Percentiles rank a stretch among this genome's conserved stretches.
phyloP scores from a whole-genome alignment of 2,113 vertebrate species.

The Chroicocephalus ridibundus region DNA sequence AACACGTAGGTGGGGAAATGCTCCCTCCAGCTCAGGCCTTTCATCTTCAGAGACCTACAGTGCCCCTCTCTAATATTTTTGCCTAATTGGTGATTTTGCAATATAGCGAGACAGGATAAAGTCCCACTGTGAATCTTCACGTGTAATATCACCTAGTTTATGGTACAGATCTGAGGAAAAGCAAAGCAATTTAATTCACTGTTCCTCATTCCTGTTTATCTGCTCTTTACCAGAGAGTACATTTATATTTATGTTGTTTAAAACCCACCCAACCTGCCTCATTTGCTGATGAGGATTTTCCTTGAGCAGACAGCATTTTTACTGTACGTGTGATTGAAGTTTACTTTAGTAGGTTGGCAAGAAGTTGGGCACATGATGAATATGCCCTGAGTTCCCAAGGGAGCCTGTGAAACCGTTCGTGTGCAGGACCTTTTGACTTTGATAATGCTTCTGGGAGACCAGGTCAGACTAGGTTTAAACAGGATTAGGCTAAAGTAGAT shows the following conservation, averaged over 20 bases:
- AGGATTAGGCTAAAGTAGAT: constrained; percentile 59
- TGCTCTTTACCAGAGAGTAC: background rate
- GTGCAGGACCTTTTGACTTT: background rate
- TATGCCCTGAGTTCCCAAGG: background rate
- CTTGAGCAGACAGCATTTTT: background rate
- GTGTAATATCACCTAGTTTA: background rate
- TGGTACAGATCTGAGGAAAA: background rate
- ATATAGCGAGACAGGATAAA: background rate
- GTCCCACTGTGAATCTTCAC: background rate
- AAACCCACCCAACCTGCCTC: background rate
- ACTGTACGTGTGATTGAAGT: background rate
- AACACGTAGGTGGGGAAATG: background rate
- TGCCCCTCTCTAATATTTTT: background rate
- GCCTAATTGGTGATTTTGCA: background rate
- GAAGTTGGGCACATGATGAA: background rate
- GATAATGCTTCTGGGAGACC: constrained; percentile 42
- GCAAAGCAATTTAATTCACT: background rate
- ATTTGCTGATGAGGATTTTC: background rate
- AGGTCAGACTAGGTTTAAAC: constrained; percentile 62
- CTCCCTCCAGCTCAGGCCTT: background rate
- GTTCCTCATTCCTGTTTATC: background rate
- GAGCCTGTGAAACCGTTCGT: background rate
- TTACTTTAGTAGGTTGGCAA: background rate
- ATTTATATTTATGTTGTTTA: background rate
- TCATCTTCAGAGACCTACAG: background rate